Evolutionary conservation across 2,797 vertebrate genomes (phyloP).

Genomic region (Cyclura pinguis): DNA sequence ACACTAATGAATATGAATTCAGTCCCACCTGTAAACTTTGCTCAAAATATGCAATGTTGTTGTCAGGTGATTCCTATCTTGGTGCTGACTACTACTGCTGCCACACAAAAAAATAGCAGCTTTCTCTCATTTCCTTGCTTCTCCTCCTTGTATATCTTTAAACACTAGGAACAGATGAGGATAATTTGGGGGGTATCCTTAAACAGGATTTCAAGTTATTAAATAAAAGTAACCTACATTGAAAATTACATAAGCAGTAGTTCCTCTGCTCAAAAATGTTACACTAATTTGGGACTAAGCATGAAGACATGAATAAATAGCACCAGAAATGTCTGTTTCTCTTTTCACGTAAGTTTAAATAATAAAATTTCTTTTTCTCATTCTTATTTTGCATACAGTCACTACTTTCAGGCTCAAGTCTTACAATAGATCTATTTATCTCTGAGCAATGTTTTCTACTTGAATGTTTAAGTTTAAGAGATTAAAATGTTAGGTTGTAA

Average conservation of each 20-base stretch:
- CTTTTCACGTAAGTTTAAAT: slow-evolving; percentile 53
- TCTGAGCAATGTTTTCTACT: slow-evolving; percentile 38
- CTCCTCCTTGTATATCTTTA: not conserved
- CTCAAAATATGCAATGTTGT: not conserved
- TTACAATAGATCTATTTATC: slow-evolving; percentile 39
- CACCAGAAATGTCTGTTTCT: slow-evolving; percentile 55
- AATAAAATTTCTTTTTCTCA: slow-evolving; percentile 58
- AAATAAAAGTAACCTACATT: not conserved
- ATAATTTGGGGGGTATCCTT: not conserved
- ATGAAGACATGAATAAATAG: slow-evolving; percentile 62
- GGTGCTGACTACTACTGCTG: not conserved
- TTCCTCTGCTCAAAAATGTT: not conserved
- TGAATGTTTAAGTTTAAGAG: slow-evolving; percentile 2
- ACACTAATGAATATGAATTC: not conserved
- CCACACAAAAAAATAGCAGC: too few relatives aligned
- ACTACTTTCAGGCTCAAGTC: slow-evolving; percentile 51
- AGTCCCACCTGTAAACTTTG: not conserved
- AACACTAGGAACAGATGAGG: not conserved
- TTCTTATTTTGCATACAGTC: slow-evolving; percentile 63
- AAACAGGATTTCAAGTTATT: not conserved
- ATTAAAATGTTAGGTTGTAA: not conserved
- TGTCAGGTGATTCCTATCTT: not conserved
- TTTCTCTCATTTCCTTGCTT: not conserved
- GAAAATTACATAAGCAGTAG: not conserved
- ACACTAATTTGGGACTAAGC: slow-evolving; percentile 51